A percentile compares a stretch with the other conserved stretches of the same genome.
Conservation (phyloP, 2,888 invertebrate species). For the Chrysodeixis includens region DNA sequence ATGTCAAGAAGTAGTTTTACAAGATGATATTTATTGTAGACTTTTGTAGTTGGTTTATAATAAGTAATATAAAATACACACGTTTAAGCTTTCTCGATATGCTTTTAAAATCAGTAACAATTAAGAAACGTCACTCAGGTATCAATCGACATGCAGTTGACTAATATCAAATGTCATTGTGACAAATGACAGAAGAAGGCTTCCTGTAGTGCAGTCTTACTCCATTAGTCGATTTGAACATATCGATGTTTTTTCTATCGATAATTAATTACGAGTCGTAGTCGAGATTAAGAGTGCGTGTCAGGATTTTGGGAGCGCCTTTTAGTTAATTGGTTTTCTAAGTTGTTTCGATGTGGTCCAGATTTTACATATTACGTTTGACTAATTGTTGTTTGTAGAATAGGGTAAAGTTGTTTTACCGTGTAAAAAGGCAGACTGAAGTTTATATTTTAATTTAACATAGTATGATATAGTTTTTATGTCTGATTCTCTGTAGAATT, state of each 20-base stretch:
- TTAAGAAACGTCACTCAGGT: conserved; percentile 63
- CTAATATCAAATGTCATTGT: conserved; percentile 86
- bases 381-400: conserved; percentile 13
- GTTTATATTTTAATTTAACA: too few species aligned
- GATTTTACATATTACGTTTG: conserved; percentile 22
- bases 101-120: conserved; percentile 2
- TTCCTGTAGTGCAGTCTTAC: conserved; percentile 81
- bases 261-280: conserved; percentile 76
- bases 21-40: neutral
- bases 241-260: conserved; percentile 67
- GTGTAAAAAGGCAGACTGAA: too few species aligned
- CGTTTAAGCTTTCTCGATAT: neutral
- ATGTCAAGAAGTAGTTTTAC: conserved; percentile 1
- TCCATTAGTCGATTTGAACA: conserved; percentile 73
- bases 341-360: conserved; percentile 27
- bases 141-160: conserved; percentile 75
- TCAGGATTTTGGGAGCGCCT: conserved; percentile 55
- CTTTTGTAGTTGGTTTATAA: neutral
- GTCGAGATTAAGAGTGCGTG: conserved; percentile 65
- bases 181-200: conserved; percentile 84
- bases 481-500: too few species aligned
- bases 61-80: neutral
- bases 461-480: too few species aligned
- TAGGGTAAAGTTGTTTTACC: conserved; percentile 21
- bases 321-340: conserved; percentile 50